Percentiles rank a stretch among this genome's conserved stretches.
These are phyloP conservation scores for Polyergus mexicanus DNA, from an alignment of 1,140 invertebrate species.

Conservation along the genomic window DNA sequence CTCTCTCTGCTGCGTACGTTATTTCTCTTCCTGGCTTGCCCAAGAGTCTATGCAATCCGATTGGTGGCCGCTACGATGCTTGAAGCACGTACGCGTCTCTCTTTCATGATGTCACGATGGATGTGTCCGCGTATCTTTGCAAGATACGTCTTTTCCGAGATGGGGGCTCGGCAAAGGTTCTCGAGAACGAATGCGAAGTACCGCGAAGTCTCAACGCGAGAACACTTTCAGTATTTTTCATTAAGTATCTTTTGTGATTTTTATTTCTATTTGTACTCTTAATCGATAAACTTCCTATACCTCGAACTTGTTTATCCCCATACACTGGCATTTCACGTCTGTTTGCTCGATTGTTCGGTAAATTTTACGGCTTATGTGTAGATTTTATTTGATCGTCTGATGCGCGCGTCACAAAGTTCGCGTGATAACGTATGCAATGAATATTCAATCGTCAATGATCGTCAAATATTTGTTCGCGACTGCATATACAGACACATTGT, in stretches of 20 bases:
- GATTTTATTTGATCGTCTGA: slow-evolving; percentile 30
- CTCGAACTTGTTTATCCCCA: neutral
- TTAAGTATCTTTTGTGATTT: too few relatives aligned
- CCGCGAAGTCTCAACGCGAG: neutral
- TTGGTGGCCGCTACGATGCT: slow-evolving; percentile 20
- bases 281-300: slow-evolving; percentile 13
- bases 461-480: neutral
- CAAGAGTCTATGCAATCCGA: slow-evolving; percentile 22
- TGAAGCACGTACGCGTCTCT: neutral
- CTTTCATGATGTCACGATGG: slow-evolving; percentile 22
- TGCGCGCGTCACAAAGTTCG: neutral
- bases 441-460: slow-evolving; percentile 37
- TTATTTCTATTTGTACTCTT: neutral
- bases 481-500: neutral
- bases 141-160: slow-evolving; percentile 16
- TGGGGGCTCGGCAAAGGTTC: slow-evolving; percentile 14
- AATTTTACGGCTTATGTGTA: slow-evolving; percentile 27
- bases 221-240: neutral
- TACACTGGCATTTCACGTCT: slow-evolving; percentile 19
- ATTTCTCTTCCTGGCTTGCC: slow-evolving; percentile 33
- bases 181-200: slow-evolving; percentile 8
- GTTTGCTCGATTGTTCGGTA: neutral
- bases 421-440: slow-evolving; percentile 37
- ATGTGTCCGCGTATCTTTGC: slow-evolving; percentile 11
- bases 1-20: slow-evolving; percentile 31